Conservation (phyloP, 2,888 invertebrate species). For the Caenorhabditis sinica region DNA sequence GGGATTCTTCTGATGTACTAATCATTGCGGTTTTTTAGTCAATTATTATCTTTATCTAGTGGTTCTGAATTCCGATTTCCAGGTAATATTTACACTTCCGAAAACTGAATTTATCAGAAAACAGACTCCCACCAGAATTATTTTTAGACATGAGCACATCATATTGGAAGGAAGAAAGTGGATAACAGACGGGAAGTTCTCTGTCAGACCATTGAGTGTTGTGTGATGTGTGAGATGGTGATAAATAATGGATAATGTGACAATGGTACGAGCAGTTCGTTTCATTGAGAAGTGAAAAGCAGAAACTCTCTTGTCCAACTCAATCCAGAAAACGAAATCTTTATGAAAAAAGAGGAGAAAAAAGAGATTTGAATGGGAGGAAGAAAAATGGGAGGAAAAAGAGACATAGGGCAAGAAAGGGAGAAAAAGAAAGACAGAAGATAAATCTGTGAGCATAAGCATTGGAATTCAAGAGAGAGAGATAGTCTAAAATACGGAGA, state of each 20-base stretch:
- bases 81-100: no score
- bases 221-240: slow-evolving; percentile 43
- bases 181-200: slow-evolving; percentile 8
- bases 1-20: neutral
- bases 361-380: slow-evolving; percentile 27
- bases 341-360: slow-evolving; percentile 16
- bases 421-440: slow-evolving; percentile 42
- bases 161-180: neutral
- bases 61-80: no score
- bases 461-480: slow-evolving; percentile 27
- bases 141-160: slow-evolving; percentile 18
- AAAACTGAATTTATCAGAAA: neutral
- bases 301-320: slow-evolving; percentile 16
- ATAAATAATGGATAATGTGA: slow-evolving; percentile 61
- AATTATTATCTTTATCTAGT: no score
- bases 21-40: neutral
- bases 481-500: slow-evolving; percentile 32
- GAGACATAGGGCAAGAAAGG: slow-evolving; percentile 40
- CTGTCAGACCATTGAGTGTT: slow-evolving; percentile 4
- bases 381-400: slow-evolving; percentile 17
- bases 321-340: slow-evolving; percentile 20
- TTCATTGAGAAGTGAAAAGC: slow-evolving; percentile 12
- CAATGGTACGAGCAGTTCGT: slow-evolving; percentile 37
- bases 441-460: slow-evolving; percentile 55
- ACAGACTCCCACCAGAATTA: neutral